Conservation (phyloP, 1,140 invertebrate species). For the Aphidius gifuensis region DNA sequence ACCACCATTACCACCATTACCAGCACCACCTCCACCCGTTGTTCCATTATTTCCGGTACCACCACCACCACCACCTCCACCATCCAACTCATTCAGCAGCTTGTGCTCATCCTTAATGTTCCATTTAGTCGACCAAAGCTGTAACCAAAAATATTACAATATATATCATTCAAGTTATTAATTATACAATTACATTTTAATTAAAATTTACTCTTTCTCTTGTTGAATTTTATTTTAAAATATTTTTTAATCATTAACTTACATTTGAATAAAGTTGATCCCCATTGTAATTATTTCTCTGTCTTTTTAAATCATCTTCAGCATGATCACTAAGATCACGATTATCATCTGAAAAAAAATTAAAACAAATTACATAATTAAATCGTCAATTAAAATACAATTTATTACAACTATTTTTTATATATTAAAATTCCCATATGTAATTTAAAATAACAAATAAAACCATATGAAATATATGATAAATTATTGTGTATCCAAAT, state of each 20-base stretch:
- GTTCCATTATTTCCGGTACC: conserved; percentile 41
- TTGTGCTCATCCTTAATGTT: conserved; percentile 85
- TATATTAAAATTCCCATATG: background rate
- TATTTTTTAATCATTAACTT: conserved; percentile 52
- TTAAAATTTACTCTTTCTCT: background rate
- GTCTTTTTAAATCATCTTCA: conserved; percentile 82
- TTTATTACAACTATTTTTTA: background rate
- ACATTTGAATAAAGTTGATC: conserved; percentile 86
- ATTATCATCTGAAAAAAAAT: conserved; percentile 70
- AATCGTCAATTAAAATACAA: background rate
- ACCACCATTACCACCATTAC: conserved; percentile 36
- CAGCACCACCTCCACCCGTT: conserved; percentile 55
- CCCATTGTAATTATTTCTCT: conserved; percentile 82
- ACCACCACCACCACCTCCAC: conserved; percentile 49
- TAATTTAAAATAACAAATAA: conserved; percentile 5
- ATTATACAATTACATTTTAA: background rate
- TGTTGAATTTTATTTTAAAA: background rate
- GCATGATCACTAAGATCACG: conserved; percentile 78
- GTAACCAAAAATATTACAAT: conserved; percentile 35
- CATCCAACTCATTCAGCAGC: conserved; percentile 74
- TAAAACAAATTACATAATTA: conserved; percentile 9
- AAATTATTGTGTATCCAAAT: conserved; percentile 1
- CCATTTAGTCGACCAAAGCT: conserved; percentile 86
- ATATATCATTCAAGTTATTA: conserved; percentile 24
- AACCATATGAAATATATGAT: background rate